A percentile compares a stretch with the other conserved stretches of the same genome.
These are phyloP conservation scores for Ophiodon elongatus DNA, from an alignment of 2,113 vertebrate species.

Conservation along the genomic window DNA sequence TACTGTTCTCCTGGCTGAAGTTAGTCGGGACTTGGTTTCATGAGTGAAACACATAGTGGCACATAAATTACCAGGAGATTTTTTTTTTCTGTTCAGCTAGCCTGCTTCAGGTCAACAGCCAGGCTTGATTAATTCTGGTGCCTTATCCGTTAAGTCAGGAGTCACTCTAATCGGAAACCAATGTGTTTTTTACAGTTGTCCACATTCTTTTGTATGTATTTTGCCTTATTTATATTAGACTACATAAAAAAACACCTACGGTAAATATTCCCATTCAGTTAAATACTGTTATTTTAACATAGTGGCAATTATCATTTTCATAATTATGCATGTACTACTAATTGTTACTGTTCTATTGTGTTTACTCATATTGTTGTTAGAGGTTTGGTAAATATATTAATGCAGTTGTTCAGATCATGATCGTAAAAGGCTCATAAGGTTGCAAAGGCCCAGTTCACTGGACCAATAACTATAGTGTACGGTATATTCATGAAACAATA, in stretches of 20 bases:
- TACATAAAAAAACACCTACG: neutral
- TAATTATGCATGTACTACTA: too few species aligned
- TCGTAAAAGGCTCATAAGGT: too few species aligned
- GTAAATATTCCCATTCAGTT: too few species aligned
- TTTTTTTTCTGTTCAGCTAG: neutral
- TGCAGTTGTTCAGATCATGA: too few species aligned
- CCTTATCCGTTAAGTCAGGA: neutral
- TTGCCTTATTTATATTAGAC: neutral
- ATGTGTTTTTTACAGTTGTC: neutral
- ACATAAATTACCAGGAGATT: neutral
- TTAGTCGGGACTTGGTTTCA: neutral
- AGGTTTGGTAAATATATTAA: too few species aligned
- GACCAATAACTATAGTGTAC: too few species aligned
- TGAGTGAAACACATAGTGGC: too few species aligned
- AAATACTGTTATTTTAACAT: neutral
- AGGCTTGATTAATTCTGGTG: neutral
- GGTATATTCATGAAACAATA: too few species aligned
- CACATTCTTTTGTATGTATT: neutral
- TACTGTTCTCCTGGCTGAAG: neutral
- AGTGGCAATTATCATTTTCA: neutral
- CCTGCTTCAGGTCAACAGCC: too few species aligned
- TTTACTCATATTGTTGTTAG: too few species aligned
- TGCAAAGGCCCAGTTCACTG: too few species aligned
- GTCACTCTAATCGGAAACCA: neutral
- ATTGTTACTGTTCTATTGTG: too few species aligned